These are phyloP conservation scores for Diuraphis noxia DNA, from an alignment of 1,140 invertebrate genomes.

Conservation along the genomic window DNA sequence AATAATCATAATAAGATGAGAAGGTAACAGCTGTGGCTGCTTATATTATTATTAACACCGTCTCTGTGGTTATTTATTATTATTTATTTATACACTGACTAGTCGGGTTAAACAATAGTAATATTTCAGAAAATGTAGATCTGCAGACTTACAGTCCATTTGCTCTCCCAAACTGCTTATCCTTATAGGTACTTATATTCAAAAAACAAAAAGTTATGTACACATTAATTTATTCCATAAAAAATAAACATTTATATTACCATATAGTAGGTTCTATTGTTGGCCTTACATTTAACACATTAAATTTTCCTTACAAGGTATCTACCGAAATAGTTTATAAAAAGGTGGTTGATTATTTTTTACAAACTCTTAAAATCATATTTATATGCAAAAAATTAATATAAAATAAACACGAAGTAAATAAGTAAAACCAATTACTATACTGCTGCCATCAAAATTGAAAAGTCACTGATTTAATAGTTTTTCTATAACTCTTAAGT, in stretches of 20 bases:
- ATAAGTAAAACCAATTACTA: neutral
- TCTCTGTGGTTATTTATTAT: slow-evolving; percentile 24
- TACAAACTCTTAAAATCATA: neutral
- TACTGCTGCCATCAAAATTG: neutral
- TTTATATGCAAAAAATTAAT: neutral
- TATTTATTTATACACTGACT: slow-evolving; percentile 21
- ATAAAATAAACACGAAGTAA: neutral
- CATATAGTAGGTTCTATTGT: neutral
- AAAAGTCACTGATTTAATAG: neutral
- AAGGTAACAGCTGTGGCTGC: slow-evolving; percentile 34
- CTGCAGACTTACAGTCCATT: neutral
- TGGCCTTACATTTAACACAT: neutral
- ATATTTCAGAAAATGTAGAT: neutral
- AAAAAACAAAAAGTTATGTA: neutral
- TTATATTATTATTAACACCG: slow-evolving; percentile 45
- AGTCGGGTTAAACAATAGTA: neutral
- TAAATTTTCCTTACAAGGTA: neutral
- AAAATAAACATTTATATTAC: neutral
- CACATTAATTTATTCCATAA: neutral
- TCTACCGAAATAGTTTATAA: neutral
- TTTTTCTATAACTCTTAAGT: no score
- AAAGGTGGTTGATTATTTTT: neutral
- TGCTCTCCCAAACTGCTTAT: neutral
- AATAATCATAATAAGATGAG: slow-evolving; percentile 37
- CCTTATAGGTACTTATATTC: neutral